Evolutionary conservation across 2,797 vertebrate genomes (phyloP).

Genomic region (Rachycentron canadum): DNA sequence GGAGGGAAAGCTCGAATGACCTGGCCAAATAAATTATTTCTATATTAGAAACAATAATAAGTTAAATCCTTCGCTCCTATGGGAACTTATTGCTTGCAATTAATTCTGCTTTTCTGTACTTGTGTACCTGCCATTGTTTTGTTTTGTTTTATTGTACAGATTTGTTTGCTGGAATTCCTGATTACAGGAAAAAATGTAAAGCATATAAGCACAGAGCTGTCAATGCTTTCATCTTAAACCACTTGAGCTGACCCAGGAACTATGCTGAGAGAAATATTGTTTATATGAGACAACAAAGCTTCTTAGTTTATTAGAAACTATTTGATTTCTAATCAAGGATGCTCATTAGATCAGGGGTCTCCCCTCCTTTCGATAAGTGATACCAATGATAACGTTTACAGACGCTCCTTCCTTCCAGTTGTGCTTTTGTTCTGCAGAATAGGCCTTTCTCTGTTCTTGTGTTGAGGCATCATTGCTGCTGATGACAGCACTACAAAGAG

Average conservation of each 20-base stretch:
- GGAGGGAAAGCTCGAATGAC: not conserved
- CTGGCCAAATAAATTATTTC: not conserved
- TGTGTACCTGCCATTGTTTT: not conserved
- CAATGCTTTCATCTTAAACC: not conserved
- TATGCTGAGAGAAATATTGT: not conserved
- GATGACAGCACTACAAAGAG: slow-evolving; percentile 74
- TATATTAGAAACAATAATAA: not conserved
- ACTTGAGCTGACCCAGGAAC: not conserved
- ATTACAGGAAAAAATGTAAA: slow-evolving; percentile 1
- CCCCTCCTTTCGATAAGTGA: slow-evolving; percentile 47
- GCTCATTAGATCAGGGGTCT: slow-evolving; percentile 22
- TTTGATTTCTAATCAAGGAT: slow-evolving; percentile 27
- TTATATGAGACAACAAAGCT: slow-evolving; percentile 5
- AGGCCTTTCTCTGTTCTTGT: slow-evolving; percentile 60
- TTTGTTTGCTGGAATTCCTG: not conserved
- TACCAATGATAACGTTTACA: slow-evolving; percentile 45
- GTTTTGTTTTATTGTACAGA: not conserved
- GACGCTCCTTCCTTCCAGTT: slow-evolving; percentile 24
- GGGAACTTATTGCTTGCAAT: not conserved
- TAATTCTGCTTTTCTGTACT: not conserved
- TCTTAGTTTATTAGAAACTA: not conserved
- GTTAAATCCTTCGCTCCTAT: not conserved
- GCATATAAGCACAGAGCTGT: not conserved
- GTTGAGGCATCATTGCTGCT: slow-evolving; percentile 56
- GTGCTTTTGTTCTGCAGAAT: slow-evolving; percentile 56